Evolutionary conservation across 1,140 invertebrate species (phyloP).

Genomic region (Mizuhopecten yessoensis): DNA sequence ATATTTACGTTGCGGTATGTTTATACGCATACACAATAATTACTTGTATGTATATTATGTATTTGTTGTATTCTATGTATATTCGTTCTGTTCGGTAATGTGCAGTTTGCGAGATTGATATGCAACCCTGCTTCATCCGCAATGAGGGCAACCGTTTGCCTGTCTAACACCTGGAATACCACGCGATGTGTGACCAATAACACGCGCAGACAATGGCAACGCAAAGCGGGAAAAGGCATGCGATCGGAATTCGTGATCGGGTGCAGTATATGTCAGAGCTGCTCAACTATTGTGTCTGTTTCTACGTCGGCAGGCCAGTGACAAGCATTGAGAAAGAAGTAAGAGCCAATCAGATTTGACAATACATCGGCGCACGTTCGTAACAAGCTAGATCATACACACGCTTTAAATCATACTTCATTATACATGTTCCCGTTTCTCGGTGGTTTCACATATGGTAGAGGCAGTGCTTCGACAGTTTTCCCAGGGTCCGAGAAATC

Average conservation of each 20-base stretch:
- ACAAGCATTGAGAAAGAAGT: slow-evolving; percentile 23
- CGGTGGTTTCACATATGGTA: slow-evolving; percentile 32
- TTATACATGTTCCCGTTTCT: background rate
- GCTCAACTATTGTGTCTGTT: slow-evolving; percentile 26
- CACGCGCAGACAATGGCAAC: slow-evolving; percentile 17
- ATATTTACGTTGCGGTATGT: background rate
- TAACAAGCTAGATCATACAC: slow-evolving; percentile 26
- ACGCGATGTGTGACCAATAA: background rate
- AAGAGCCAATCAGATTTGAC: slow-evolving; percentile 18
- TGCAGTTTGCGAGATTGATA: background rate
- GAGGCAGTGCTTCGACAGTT: background rate
- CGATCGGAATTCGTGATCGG: slow-evolving; percentile 25
- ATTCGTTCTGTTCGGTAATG: background rate
- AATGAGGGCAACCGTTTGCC: slow-evolving; percentile 11
- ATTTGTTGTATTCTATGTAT: background rate
- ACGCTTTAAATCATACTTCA: slow-evolving; percentile 34
- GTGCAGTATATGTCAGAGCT: slow-evolving; percentile 18
- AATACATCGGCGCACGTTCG: slow-evolving; percentile 12
- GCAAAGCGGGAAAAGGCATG: slow-evolving; percentile 16
- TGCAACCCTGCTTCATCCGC: slow-evolving; percentile 19
- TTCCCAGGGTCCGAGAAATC: background rate
- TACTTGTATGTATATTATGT: slow-evolving; percentile 34
- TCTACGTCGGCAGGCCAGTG: slow-evolving; percentile 3
- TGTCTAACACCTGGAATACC: slow-evolving; percentile 25
- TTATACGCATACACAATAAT: background rate